Conservation (phyloP, 2,113 vertebrate species). For the Phalacrocorax aristotelis region DNA sequence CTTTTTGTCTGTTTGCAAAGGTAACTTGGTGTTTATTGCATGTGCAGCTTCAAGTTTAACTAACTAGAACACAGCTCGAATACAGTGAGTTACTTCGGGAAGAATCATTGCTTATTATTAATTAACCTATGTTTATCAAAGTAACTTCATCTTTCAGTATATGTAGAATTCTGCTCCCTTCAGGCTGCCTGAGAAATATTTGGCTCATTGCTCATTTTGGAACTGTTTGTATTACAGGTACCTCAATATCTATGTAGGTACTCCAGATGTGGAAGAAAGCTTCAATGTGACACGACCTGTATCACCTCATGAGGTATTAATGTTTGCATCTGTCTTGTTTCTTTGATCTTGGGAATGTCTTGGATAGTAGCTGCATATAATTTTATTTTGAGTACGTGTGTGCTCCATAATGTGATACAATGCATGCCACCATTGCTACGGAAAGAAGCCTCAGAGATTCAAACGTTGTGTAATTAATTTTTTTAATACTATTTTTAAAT, state of each 20-base stretch:
- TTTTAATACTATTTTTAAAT: background rate
- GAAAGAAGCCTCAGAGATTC: background rate
- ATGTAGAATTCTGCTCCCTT: background rate
- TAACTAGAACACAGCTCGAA: background rate
- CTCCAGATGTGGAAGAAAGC: slow-evolving; percentile 97
- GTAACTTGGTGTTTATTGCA: background rate
- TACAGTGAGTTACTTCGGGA: background rate
- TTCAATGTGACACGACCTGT: slow-evolving; percentile 97
- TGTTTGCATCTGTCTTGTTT: background rate
- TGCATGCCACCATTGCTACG: background rate
- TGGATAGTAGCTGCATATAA: background rate
- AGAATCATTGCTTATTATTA: background rate
- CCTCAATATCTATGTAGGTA: slow-evolving; percentile 95
- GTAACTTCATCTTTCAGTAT: background rate
- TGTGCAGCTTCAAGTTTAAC: background rate
- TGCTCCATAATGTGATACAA: background rate
- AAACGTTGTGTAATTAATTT: background rate
- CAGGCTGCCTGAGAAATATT: background rate
- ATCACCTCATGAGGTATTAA: slow-evolving; percentile 92
- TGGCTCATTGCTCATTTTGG: background rate
- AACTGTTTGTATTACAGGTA: slow-evolving; percentile 80
- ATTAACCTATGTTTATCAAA: background rate
- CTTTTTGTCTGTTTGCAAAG: background rate
- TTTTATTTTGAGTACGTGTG: rapidly evolving
- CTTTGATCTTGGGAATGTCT: background rate